Base-by-base conservation (phyloP, 2,113 vertebrate species). In the Lanius collurio region DNA sequence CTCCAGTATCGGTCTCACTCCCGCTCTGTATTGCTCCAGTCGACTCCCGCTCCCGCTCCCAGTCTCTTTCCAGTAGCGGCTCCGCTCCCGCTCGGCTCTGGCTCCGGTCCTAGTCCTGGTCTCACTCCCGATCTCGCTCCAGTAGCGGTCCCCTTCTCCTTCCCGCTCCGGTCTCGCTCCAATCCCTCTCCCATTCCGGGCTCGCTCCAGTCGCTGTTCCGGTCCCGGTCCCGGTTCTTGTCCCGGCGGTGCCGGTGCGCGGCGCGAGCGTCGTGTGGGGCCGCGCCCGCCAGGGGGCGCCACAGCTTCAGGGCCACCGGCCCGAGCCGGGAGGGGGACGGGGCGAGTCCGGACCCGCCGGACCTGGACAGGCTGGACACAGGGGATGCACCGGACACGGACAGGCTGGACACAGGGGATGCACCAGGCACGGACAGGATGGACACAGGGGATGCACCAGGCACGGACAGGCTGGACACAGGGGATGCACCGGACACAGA, bases 341-440 rank as follows among this genome's bases (percentile, higher is more conserved):
- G 60, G 24, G 56, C 6, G 28, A n/a, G 80, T 1, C 3, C 30
- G 30, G 31, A 70, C 13, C 18, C 49, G 14, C 49, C 37, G 47
- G 76, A 1, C 75, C 35, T 1, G 6, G 73, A 28, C 11, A 13
- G 26, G 14, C 0, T 8, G 42, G 53, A 28, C 53, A 57, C 41
- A 9, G 5, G 41, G 35, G 3, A 50, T 1, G 1, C 37, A n/a
- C 23, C 0, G 7, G 30, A 0, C 18, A 42, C 0, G 6, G 35
- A 20, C 31, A 22, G 22, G 12, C 1, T n/a, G 30, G 35, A 41
- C 68, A 70, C 35, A 15, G 19, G 23, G 15, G 5, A 31, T 1
- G 3, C 21, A 24, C 21, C 0, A 3, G 22, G 0, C 16, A 42
- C 0, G 4, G 68, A 9, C 35, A 22, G 50, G 30, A 1, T 15